Evolutionary conservation across 2,888 invertebrate genomes (phyloP).

Genomic region (Parasteatoda lunata): DNA sequence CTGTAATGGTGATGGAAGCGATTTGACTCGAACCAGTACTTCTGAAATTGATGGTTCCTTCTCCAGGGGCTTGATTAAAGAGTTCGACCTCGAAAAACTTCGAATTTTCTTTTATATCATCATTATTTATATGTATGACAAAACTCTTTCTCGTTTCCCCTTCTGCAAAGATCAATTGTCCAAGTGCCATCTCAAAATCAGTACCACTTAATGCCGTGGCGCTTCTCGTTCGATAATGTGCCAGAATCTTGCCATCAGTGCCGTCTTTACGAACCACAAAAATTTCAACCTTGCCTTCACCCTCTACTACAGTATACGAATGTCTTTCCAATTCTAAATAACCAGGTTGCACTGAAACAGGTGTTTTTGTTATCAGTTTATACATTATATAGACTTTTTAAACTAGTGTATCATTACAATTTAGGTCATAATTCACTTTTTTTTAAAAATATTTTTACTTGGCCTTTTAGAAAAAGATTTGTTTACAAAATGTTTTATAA

Average conservation of each 20-base stretch:
- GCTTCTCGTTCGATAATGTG: conserved; percentile 76
- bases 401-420: background rate
- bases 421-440: background rate
- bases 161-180: conserved; percentile 76
- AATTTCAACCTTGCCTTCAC: background rate
- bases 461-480: too few species aligned
- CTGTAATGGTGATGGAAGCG: conserved; percentile 72
- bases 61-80: conserved; percentile 66
- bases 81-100: conserved; percentile 76
- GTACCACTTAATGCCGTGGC: conserved; percentile 77
- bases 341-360: conserved; percentile 29
- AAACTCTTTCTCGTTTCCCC: conserved; percentile 76
- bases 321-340: conserved; percentile 2
- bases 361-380: background rate
- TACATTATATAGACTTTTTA: background rate
- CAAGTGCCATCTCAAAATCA: conserved; percentile 78
- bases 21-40: conserved; percentile 74
- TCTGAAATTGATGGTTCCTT: conserved; percentile 70
- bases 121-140: conserved; percentile 77
- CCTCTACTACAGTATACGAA: background rate
- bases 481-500: too few species aligned
- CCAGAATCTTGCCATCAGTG: conserved; percentile 14
- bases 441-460: too few species aligned
- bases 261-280: conserved; percentile 4
- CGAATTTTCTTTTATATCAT: conserved; percentile 79